These are phyloP conservation scores for Brachypterus glaber DNA, from an alignment of 2,888 invertebrate genomes.

Conservation along the genomic window DNA sequence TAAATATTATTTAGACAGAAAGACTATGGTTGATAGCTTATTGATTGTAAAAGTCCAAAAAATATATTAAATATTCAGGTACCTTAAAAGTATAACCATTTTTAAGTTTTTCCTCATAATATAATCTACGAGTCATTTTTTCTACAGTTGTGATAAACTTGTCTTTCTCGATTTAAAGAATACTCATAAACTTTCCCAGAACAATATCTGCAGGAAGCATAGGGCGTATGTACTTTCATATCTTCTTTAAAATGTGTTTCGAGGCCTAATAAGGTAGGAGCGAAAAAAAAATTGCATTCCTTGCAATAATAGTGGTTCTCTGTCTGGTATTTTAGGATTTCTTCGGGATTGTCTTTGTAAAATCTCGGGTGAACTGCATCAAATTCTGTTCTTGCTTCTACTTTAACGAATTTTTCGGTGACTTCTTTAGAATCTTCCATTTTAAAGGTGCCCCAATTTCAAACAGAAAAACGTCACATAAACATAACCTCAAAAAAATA, in stretches of 20 bases:
- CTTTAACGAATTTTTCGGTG: conserved; percentile 3
- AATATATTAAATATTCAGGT: no score
- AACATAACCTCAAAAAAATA: no score
- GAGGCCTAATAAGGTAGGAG: conserved; percentile 29
- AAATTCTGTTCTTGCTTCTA: conserved; percentile 23
- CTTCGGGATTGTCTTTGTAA: conserved; percentile 25
- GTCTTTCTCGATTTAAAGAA: conserved; percentile 24
- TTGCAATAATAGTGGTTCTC: conserved; percentile 33
- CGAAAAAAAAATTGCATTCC: conserved; percentile 32
- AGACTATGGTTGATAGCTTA: no score
- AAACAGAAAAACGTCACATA: no score
- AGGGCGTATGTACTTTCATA: conserved; percentile 28
- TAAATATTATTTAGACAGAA: no score
- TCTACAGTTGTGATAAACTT: conserved; percentile 34
- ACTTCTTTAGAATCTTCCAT: background rate
- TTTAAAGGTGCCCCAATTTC: no score
- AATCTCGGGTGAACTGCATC: conserved; percentile 37
- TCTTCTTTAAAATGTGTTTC: conserved; percentile 32
- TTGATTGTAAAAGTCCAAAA: no score
- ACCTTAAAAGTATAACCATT: no score
- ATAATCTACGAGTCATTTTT: no score
- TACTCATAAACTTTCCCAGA: conserved; percentile 33
- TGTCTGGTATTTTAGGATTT: conserved; percentile 28
- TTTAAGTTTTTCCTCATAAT: no score
- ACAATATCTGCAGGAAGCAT: conserved; percentile 34